phyloP scores from a whole-genome alignment of 1,140 invertebrate genomes.

The Neodiprion fabricii region DNA sequence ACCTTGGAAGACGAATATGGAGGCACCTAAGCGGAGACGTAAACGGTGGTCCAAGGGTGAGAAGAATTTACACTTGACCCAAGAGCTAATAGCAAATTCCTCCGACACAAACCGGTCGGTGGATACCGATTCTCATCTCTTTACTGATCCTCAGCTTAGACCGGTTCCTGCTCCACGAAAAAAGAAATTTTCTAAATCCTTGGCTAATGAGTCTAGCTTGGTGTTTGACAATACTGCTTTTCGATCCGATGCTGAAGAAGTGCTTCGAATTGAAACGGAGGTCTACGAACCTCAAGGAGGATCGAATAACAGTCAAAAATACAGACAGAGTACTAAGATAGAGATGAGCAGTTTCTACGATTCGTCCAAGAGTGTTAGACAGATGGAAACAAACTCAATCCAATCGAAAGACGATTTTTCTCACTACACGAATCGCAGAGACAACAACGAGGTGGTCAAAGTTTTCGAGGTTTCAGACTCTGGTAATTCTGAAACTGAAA shows the following conservation, averaged over 20 bases:
- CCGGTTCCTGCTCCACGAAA: constrained; percentile 38
- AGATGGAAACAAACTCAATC: constrained; percentile 17
- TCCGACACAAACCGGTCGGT: background rate
- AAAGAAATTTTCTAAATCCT: constrained; percentile 19
- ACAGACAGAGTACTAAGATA: constrained; percentile 40
- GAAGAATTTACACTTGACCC: constrained; percentile 23
- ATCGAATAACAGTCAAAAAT: constrained; percentile 13
- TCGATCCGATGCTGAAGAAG: constrained; percentile 43
- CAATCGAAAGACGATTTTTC: background rate
- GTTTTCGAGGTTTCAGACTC: background rate
- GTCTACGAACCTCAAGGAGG: background rate
- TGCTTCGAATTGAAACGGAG: constrained; percentile 51
- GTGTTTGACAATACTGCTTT: constrained; percentile 46
- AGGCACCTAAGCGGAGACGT: constrained; percentile 35
- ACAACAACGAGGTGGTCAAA: background rate
- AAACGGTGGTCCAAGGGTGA: constrained; percentile 43
- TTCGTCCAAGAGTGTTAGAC: constrained; percentile 10
- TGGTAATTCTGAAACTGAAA: background rate
- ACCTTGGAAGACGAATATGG: constrained; percentile 15
- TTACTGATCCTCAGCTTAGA: constrained; percentile 20
- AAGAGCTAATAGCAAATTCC: background rate
- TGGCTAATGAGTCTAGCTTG: background rate
- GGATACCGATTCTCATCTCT: background rate
- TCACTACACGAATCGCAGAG: background rate
- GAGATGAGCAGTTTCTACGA: constrained; percentile 33